A percentile compares a stretch with the other conserved stretches of the same genome.
Evolutionary conservation across 2,888 invertebrate genomes (phyloP).

Genomic region (Drosophila crucigera): DNA sequence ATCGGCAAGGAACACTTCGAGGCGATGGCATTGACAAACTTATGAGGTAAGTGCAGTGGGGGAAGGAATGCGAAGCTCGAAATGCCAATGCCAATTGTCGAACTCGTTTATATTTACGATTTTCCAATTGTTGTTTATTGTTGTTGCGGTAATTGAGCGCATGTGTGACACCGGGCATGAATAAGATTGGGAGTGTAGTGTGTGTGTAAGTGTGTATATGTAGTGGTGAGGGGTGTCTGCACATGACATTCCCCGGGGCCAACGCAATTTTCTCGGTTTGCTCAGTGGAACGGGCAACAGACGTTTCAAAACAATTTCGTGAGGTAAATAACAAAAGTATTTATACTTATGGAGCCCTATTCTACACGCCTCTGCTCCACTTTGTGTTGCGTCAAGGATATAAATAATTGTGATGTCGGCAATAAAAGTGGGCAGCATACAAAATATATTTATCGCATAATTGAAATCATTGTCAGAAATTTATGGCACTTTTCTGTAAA

Average conservation of each 20-base stretch:
- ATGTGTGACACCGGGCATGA: slow-evolving; percentile 25
- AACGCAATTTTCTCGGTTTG: slow-evolving; percentile 61
- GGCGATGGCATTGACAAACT: slow-evolving; percentile 51
- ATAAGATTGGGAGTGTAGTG: neutral
- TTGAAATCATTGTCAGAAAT: slow-evolving; percentile 65
- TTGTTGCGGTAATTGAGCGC: slow-evolving; percentile 70
- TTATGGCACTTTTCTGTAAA: slow-evolving; percentile 43
- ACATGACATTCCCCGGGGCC: slow-evolving; percentile 46
- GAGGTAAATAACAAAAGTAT: slow-evolving; percentile 74
- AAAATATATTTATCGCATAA: slow-evolving; percentile 68
- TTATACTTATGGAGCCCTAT: slow-evolving; percentile 37
- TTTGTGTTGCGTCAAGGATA: slow-evolving; percentile 15
- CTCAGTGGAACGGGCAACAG: slow-evolving; percentile 4
- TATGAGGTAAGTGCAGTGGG: slow-evolving; percentile 55
- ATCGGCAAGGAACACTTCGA: slow-evolving; percentile 51
- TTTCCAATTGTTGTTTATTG: slow-evolving; percentile 72
- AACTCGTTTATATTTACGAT: slow-evolving; percentile 56
- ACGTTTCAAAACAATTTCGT: slow-evolving; percentile 60
- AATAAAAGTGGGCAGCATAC: slow-evolving; percentile 33
- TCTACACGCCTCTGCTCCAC: neutral
- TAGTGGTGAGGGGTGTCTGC: slow-evolving; percentile 11
- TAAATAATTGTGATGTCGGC: slow-evolving; percentile 54
- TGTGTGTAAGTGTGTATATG: neutral
- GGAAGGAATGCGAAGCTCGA: neutral
- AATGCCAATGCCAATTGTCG: slow-evolving; percentile 19